Conservation (phyloP, 2,113 vertebrate species). For the Platysternon megacephalum region DNA sequence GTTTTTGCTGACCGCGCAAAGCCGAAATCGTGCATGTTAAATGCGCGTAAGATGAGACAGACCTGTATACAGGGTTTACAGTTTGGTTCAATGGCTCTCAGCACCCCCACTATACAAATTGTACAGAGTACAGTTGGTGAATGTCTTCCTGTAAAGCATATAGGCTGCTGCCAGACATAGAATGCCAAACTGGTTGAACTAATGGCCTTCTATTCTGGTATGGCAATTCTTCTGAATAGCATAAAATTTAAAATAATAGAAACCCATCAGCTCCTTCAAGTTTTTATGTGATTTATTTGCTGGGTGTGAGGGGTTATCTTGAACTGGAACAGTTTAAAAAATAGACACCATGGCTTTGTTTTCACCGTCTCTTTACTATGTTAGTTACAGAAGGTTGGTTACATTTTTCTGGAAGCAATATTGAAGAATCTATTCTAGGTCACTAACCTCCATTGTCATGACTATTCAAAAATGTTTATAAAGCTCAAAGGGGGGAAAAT, state of each 20-base stretch:
- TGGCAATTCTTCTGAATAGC: neutral
- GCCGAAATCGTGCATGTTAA: too few relatives aligned
- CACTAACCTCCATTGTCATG: conserved; percentile 46
- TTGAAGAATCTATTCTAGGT: conserved; percentile 68
- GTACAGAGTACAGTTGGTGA: conserved; percentile 1
- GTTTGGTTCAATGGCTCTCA: too few relatives aligned
- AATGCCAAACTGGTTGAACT: neutral
- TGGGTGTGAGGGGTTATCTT: neutral
- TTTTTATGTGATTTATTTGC: neutral
- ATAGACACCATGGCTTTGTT: conserved; percentile 28
- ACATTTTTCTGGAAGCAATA: conserved; percentile 37
- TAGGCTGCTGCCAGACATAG: neutral
- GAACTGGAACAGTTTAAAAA: conserved; percentile 30
- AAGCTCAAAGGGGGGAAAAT: conserved; percentile 42
- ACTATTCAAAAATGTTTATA: conserved; percentile 44
- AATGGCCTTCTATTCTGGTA: neutral
- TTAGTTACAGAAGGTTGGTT: conserved; percentile 48
- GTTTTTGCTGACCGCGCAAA: too few relatives aligned
- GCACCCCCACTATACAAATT: too few relatives aligned
- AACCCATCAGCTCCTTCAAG: neutral
- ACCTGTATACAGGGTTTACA: too few relatives aligned
- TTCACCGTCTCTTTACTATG: conserved; percentile 9
- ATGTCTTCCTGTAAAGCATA: neutral
- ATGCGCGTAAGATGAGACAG: too few relatives aligned
- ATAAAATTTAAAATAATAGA: neutral